Evolutionary conservation across 2,113 vertebrate species (phyloP), one percentile per base, ranked within the genome.

Genomic region (Oryzias javanicus): DNA sequence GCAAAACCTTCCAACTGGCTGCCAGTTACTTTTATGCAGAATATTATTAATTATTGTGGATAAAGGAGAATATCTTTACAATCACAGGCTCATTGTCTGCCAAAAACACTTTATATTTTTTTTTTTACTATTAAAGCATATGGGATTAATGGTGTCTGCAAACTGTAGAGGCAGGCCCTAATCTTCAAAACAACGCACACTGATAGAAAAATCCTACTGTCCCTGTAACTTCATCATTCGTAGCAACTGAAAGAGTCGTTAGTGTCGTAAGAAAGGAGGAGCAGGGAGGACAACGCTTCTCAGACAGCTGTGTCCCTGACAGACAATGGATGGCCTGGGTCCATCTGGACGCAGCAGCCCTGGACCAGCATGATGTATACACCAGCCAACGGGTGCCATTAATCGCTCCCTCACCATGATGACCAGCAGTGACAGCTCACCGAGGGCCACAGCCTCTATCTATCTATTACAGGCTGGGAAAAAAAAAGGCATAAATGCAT

Each of bases 341-440:
- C 94, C 94, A 96, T 97, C 94, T 96, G 94, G 95, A 93, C 89
- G 92, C 93, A 91, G 92, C 94, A 94, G 93, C 93, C 81, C 91
- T 91, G 92, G 94, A 94, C 94, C 94, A 93, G 94, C 95, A 94
- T 96, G 94, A 97, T 96, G 94, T 96, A 95, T 94, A 96, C 94
- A 93, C 93, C 91, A 91, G 94, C 77, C 94, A 94, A 93, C 94
- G 94, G 92, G 91, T 91, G 93, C 94, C 93, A 96, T 96, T 93
- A 95, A 96, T 96, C 94, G 89, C 80, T 86, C 51, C 73, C 52
- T 84, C 83, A 86, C 93, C 91, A 91, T 85, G 92, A 94, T 88
- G 86, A 93, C 92, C 90, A 61, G 86, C 88, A 86, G 89, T 94
- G 94, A 94, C 95, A 95, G 92, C 89, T 86, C 71, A 48, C 42